Evolutionary conservation across 1,140 invertebrate species (phyloP).

Genomic region (Lerema accius): DNA sequence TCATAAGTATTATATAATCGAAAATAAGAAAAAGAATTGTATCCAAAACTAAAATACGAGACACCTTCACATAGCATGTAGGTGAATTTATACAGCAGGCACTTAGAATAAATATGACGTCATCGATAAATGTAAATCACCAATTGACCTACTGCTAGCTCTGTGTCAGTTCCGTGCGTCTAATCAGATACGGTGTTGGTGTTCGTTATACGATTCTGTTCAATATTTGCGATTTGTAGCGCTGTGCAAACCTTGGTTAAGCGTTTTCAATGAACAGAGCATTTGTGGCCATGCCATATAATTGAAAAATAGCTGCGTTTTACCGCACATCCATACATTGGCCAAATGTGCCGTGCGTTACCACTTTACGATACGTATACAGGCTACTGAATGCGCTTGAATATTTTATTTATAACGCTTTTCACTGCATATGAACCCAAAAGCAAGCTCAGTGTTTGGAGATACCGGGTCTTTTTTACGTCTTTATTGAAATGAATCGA

Average conservation of each 20-base stretch:
- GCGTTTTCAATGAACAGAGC: slow-evolving; percentile 37
- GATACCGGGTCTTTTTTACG: slow-evolving; percentile 26
- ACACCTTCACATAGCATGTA: too few species aligned
- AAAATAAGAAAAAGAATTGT: too few species aligned
- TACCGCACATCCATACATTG: slow-evolving; percentile 33
- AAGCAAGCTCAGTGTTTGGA: slow-evolving; percentile 22
- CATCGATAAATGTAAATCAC: too few species aligned
- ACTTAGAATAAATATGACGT: too few species aligned
- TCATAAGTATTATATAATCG: too few species aligned
- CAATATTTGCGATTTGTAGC: slow-evolving; percentile 40
- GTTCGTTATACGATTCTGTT: slow-evolving; percentile 26
- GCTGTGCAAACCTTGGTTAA: slow-evolving; percentile 35
- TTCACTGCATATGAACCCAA: slow-evolving; percentile 23
- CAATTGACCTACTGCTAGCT: slow-evolving; percentile 3
- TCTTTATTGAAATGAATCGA: slow-evolving; percentile 31
- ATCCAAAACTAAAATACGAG: too few species aligned
- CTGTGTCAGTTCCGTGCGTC: slow-evolving; percentile 37
- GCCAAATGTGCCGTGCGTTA: slow-evolving; percentile 20
- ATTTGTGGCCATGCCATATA: slow-evolving; percentile 30
- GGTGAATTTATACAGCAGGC: too few species aligned
- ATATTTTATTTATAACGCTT: slow-evolving; percentile 33
- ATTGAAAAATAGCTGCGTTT: slow-evolving; percentile 38
- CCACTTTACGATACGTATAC: slow-evolving; percentile 5
- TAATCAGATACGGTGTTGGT: slow-evolving; percentile 48
- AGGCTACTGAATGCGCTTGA: slow-evolving; percentile 22